Base-by-base conservation (phyloP, 2,113 vertebrate genomes). In the Oncorhynchus gorbuscha region DNA sequence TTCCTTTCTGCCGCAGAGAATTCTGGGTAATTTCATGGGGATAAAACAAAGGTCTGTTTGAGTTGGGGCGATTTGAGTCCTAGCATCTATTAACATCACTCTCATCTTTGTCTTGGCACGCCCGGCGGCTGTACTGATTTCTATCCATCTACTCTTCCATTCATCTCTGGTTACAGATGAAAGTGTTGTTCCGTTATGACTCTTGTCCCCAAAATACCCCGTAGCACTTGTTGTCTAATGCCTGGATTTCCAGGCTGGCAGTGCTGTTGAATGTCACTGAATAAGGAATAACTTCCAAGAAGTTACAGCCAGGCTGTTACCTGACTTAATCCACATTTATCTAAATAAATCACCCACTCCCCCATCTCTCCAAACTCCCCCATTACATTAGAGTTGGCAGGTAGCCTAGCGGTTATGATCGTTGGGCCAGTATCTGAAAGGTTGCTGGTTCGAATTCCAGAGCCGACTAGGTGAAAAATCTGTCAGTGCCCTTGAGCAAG, bases 41-140 rank as follows among this genome's bases (percentile, higher is more conserved):
- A 59, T 65, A 74, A 79, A 86, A 91, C 86, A 87, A 89, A 79
- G 79, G 78, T 74, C 79, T 69, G 45, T 86, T 92, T 89, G 81
- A 90, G 49, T 86, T 26, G 18, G 35, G 32, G 20, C 7, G 35
- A 77, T 35, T 70, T 69, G 69, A 69, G 59, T 70, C 45, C 32
- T 51, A 61, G 73, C 73, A 69, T 14, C 72, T 80, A 82, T 81
- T 81, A 74, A 62, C 68, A 64, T 81, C 88, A 84, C 77, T 77
- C 78, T 80, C 75, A 73, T 84, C 66, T 87, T 81, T 81, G 35
- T 55, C 75, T 80, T 18, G 69, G 82, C 80, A 30, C 5, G 39
- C 69, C 73, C 35, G n/a, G 72, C 73, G 0, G 18, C 71, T 66
- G 59, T 22, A 22, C 59, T 75, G 74, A 83, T 79, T 84, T 70